Base-by-base conservation (phyloP, 1,140 invertebrate species). In the Procambarus virginalis region DNA sequence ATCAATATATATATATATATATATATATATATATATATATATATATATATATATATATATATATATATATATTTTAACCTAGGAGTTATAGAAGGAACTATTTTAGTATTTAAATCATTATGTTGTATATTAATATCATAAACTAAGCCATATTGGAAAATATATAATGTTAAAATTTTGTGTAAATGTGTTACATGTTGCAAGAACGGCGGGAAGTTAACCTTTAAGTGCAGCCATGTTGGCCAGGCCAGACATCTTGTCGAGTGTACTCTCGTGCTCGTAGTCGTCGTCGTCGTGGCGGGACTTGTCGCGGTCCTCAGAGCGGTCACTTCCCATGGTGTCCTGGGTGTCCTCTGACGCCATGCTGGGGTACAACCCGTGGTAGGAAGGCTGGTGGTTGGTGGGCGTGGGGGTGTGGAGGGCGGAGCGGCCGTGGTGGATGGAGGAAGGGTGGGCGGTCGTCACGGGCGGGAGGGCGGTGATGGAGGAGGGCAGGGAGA, bases 181-280 rank as follows among this genome's bases (percentile, higher is more conserved):
- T 34, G 34, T 34, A 34, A 34, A 34, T 34, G 34, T 34, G 34
- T 34, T 34, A 34, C 3, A 55, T 55, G 51, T 55, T 55, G 12
- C 34, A 55, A 55, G 51, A 51, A 49, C 14, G 51, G 12, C 3
- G 45, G 45, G 34, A 78, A 46, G 55, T n/a, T 84, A 3, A 92
- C 91, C 89, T 92, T 92, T 92, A 10, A 92, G 91, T 20, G 91
- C 91, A n/a, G 91, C 91, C 91, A 92, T 92, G 79, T 92, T 92
- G 60, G 91, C 91, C 48, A 92, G 89, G 12, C 91, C 91, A 45
- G 91, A 92, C 86, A 92, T 92, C 83, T 92, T 92, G 75, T 92
- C 91, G 20, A 92, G 89, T 20, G 91, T 88, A 82, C 84, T 86
- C 46, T 89, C 88, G 75, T 92, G 89, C 34, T 92, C 87, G 76